Percentiles rank a stretch among this genome's conserved stretches.
These are phyloP conservation scores for Leucozona laternaria DNA, from an alignment of 2,888 invertebrate species.

Conservation along the genomic window DNA sequence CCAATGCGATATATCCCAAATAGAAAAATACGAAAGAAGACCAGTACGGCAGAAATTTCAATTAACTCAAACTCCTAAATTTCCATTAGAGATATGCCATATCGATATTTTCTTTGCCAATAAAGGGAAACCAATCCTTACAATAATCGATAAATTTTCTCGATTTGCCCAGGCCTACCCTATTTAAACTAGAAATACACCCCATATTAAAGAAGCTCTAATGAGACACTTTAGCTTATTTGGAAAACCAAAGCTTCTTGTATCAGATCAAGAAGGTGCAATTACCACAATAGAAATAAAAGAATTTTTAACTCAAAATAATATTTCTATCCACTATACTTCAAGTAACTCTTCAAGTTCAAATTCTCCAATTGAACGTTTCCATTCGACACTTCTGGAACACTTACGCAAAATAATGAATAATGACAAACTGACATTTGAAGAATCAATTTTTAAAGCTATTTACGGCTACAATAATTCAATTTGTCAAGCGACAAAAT, in stretches of 20 bases:
- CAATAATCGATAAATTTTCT: neutral
- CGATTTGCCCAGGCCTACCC: neutral
- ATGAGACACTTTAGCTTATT: conserved; percentile 5
- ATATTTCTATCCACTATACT: conserved; percentile 1
- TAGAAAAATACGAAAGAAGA: neutral
- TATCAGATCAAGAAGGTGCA: neutral
- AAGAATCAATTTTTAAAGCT: too few relatives aligned
- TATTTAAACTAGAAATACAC: conserved; percentile 2
- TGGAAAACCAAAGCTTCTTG: neutral
- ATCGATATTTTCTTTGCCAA: neutral
- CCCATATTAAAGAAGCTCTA: neutral
- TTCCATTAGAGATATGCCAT: neutral
- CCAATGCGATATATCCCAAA: neutral
- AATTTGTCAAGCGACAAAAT: too few relatives aligned
- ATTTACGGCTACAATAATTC: too few relatives aligned
- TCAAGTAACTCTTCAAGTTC: conserved; percentile 6
- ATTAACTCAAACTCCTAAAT: neutral
- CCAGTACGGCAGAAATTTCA: neutral
- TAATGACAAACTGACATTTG: neutral
- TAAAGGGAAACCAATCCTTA: neutral
- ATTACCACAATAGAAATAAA: neutral
- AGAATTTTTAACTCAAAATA: neutral
- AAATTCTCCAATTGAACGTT: neutral
- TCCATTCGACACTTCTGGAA: conserved; percentile 2
- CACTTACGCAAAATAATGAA: conserved; percentile 8